Evolutionary conservation across 2,888 invertebrate genomes (phyloP).

Genomic region (Trichogramma dendrolimi): DNA sequence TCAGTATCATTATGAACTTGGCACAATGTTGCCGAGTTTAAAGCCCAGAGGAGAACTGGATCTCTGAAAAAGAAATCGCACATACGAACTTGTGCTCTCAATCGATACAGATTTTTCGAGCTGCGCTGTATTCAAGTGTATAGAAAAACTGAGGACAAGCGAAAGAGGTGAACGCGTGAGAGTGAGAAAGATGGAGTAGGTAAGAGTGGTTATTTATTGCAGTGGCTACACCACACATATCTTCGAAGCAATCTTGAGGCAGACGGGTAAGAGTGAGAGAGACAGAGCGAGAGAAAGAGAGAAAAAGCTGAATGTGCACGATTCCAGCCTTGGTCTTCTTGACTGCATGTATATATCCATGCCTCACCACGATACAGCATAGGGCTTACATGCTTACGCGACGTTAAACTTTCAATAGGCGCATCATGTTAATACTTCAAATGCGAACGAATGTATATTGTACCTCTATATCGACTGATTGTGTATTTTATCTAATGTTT

Average conservation of each 20-base stretch:
- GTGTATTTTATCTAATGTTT: too few species aligned
- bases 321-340: slow-evolving; percentile 30
- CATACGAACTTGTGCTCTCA: too few species aligned
- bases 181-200: slow-evolving; percentile 6
- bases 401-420: slow-evolving; percentile 43
- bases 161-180: not conserved
- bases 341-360: not conserved
- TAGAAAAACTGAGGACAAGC: not conserved
- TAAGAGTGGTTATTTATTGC: slow-evolving; percentile 38
- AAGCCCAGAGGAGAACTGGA: too few species aligned
- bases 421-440: slow-evolving; percentile 37
- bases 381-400: slow-evolving; percentile 38
- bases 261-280: slow-evolving; percentile 15
- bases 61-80: too few species aligned
- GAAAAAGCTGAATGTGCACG: slow-evolving; percentile 38
- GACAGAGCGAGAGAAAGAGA: slow-evolving; percentile 4
- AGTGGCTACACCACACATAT: slow-evolving; percentile 32
- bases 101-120: too few species aligned
- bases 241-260: slow-evolving; percentile 36
- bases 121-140: too few species aligned
- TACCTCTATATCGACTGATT: too few species aligned
- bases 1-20: too few species aligned
- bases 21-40: too few species aligned
- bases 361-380: not conserved
- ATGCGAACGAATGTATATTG: too few species aligned